Evolutionary conservation across 1,140 invertebrate genomes (phyloP), one percentile per base, ranked within the genome.

Genomic region (Pogonus chalceus): DNA sequence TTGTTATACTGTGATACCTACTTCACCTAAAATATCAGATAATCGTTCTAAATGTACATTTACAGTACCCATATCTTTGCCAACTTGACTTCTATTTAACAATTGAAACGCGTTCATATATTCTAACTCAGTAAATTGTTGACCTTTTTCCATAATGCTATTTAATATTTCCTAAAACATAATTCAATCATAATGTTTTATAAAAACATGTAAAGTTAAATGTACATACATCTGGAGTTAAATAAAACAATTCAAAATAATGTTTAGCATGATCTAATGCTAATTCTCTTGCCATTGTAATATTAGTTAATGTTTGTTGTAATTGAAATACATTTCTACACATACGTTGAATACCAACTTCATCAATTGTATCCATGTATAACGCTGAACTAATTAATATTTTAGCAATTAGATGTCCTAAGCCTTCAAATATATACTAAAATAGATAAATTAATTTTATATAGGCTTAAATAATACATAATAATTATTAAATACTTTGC

Each of bases 371-470:
- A 56, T 83, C 83, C 63, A 90, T 82, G 64, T 85, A 85, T 57
- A 90, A 85, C 10, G 85, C 84, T 35, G 84, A 85, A 56, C 83
- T 87, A 59, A 93, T 92, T 20, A 94, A 72, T 58, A 93, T 90
- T 55, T 88, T 87, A 0, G 89, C 79, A 43, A 92, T 85, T 12
- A 94, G 69, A 69, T 90, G 88, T 2, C 89, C 92, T 9, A 98
- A 72, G 9, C 93, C 93, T 74, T 95, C 90, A 74, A 98, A 93
- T 53, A 98, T 85, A 68, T 96, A 98, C 84, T 92, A 78, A 51
- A 74, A 76, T 60, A 56, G 54, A 26, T 56, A 58, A 56, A 48
- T 14, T 1, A 53, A 49, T n/a, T 39, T 21, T 14, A 50, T 50
- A 21, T 24, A 26, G 3, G 16, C 18, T n/a, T 55, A 55, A 55